Percentiles rank a stretch among this genome's conserved stretches.
These are phyloP conservation scores for Scaptomyza cyrtandrae DNA, from an alignment of 2,888 invertebrate genomes.

Conservation along the genomic window DNA sequence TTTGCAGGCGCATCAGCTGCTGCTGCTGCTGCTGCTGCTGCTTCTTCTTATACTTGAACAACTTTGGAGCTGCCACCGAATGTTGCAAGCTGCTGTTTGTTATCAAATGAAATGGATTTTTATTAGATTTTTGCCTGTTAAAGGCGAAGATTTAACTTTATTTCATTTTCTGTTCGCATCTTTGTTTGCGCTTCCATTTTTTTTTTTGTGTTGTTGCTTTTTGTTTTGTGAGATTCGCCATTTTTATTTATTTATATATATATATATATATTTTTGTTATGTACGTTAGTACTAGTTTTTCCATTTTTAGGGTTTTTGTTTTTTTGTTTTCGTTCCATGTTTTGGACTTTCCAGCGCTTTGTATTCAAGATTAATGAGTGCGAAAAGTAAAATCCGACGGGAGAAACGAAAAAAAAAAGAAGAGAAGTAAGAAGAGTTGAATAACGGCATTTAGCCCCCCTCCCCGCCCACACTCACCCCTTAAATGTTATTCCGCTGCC, in stretches of 20 bases:
- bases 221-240: slow-evolving; percentile 7
- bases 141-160: slow-evolving; percentile 72
- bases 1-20: slow-evolving; percentile 77
- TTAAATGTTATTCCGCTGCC: background rate
- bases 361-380: slow-evolving; percentile 60
- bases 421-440: slow-evolving; percentile 25
- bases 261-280: slow-evolving; percentile 17
- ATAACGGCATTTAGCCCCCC: slow-evolving; percentile 11
- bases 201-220: slow-evolving; percentile 27
- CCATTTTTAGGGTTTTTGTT: background rate
- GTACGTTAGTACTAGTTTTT: slow-evolving; percentile 21
- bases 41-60: background rate
- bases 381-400: slow-evolving; percentile 34
- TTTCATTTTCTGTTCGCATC: slow-evolving; percentile 56
- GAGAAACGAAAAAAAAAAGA: background rate
- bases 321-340: slow-evolving; percentile 15
- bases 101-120: slow-evolving; percentile 77
- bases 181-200: slow-evolving; percentile 48
- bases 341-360: slow-evolving; percentile 54
- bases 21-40: slow-evolving; percentile 50
- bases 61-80: slow-evolving; percentile 10
- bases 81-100: slow-evolving; percentile 42
- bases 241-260: slow-evolving; percentile 5
- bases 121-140: slow-evolving; percentile 72
- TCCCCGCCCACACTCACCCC: too few relatives aligned